Conservation (phyloP, 2,888 invertebrate species). For the Seladonia tumulorum region DNA sequence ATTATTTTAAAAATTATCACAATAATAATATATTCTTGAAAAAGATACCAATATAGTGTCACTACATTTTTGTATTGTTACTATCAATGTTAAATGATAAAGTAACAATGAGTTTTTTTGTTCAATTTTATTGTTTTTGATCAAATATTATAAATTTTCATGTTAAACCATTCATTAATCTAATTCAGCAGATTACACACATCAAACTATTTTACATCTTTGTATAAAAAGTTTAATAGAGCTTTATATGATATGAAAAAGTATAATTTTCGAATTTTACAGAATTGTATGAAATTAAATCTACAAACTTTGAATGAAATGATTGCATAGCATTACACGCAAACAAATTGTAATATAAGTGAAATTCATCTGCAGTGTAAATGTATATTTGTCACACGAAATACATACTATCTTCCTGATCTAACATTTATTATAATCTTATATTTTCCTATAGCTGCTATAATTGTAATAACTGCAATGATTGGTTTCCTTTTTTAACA, state of each 20-base stretch:
- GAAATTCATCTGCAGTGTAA: neutral
- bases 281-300: conserved; percentile 7
- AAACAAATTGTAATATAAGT: neutral
- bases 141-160: neutral
- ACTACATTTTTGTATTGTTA: too few relatives aligned
- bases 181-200: neutral
- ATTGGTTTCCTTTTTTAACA: neutral
- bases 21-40: neutral
- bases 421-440: conserved; percentile 12
- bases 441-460: neutral
- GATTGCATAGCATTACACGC: neutral
- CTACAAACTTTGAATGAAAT: conserved; percentile 1
- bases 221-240: neutral
- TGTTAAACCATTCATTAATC: neutral
- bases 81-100: neutral
- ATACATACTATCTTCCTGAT: neutral
- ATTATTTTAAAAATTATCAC: neutral
- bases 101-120: neutral
- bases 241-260: neutral
- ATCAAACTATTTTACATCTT: neutral
- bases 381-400: conserved; percentile 17
- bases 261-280: neutral
- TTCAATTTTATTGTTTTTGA: neutral
- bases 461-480: conserved; percentile 10
- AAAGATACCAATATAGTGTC: too few relatives aligned